These are phyloP conservation scores for silkworm (Bombyx mori) DNA, from an alignment of 1,140 invertebrate species.

Conservation along the genomic window ASM3026992v2 NC_085115.1:11117501-11118000, in stretches of 20 bases:
- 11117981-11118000: conserved; percentile 25
- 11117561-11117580: conserved; percentile 72
- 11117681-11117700: conserved; percentile 75
- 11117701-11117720: conserved; percentile 73
- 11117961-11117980: conserved; percentile 19
- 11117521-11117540: conserved; percentile 47
- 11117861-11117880: conserved; percentile 78
- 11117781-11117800: conserved; percentile 74
- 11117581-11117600: conserved; percentile 78
- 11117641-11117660: conserved; percentile 75
- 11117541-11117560: conserved; percentile 43
- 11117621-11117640: conserved; percentile 78
- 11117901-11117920: conserved; percentile 73
- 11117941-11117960: conserved; percentile 62
- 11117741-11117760: conserved; percentile 77
- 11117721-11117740: conserved; percentile 74
- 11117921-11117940: conserved; percentile 66
- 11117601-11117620: conserved; percentile 81
- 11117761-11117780: conserved; percentile 76
- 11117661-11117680: conserved; percentile 79
- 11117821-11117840: conserved; percentile 70
- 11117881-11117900: conserved; percentile 73
- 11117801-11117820: conserved; percentile 75
- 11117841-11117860: conserved; percentile 77
- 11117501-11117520: conserved; percentile 76